Evolutionary conservation across 2,113 vertebrate genomes (phyloP).

Genomic region (Trogon melanurus): DNA sequence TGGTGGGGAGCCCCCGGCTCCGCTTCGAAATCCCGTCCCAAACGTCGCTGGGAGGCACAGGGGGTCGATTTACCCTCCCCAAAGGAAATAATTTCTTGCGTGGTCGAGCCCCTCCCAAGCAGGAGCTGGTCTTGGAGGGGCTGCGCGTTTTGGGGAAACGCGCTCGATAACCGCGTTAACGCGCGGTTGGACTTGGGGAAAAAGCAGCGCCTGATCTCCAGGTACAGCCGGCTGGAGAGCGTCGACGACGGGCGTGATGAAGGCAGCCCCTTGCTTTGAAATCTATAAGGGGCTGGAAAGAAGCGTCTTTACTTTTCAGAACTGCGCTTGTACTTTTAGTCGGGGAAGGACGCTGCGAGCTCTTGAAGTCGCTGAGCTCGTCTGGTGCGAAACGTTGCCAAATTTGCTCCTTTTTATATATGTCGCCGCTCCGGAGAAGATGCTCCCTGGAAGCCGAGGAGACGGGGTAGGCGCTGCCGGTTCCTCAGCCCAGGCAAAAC

Average conservation of each 20-base stretch:
- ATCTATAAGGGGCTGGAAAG: fast-evolving
- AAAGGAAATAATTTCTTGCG: not conserved
- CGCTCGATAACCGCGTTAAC: not conserved
- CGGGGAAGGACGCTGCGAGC: not conserved
- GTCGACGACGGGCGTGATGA: not conserved
- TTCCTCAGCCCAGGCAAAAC: not conserved
- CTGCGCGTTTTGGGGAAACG: not conserved
- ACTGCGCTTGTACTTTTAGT: not conserved
- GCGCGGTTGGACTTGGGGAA: fast-evolving
- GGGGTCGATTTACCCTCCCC: not conserved
- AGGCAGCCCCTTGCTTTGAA: not conserved
- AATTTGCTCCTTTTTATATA: not conserved
- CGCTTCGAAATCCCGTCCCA: not conserved
- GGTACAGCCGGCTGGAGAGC: not conserved
- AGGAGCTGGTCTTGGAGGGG: not conserved
- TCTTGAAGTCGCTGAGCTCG: not conserved
- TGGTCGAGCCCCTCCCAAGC: fast-evolving
- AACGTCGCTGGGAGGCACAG: not conserved
- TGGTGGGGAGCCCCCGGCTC: not conserved
- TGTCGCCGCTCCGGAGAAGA: not conserved
- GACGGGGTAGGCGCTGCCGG: not conserved
- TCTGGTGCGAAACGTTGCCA: not conserved
- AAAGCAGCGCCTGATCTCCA: not conserved
- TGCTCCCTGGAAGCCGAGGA: not conserved
- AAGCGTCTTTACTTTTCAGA: not conserved